Evolutionary conservation across 1,140 invertebrate species (phyloP), one percentile per base, ranked within the genome.

Genomic region (Stegodyphus dumicola): DNA sequence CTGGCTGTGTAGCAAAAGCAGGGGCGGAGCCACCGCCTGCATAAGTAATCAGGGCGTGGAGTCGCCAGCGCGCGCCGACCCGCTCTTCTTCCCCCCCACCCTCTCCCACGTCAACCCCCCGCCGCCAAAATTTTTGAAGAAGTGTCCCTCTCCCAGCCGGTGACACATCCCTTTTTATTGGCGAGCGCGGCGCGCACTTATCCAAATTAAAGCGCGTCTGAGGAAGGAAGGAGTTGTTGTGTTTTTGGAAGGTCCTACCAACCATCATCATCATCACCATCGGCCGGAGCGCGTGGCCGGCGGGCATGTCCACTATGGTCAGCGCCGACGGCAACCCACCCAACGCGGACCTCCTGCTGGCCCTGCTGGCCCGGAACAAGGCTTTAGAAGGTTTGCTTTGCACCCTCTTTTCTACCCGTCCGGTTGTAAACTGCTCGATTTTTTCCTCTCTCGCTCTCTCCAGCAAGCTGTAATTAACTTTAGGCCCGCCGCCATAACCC

Each of bases 301-400:
- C 74, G 56, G 60, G 60, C 51, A 83, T 83, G 78, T 77, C 86
- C 78, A 77, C 78, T 65, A 87, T 87, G 86, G 86, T 87, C 78
- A 81, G 86, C 79, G 86, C 78, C 54, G 85, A 86, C 49, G 60
- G 73, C 52, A 77, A 85, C 71, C 71, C 92, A 83, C 93, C 94
- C 64, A 94, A 94, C 90, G 93, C 95, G n/a, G 95, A 96, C 89
- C 94, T 96, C 71, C 92, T 96, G 51, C 91, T 96, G 6, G 95
- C 95, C 2, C 92, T 96, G 48, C 92, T 96, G 65, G 95, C 95
- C 17, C 93, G 95, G 89, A 97, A 96, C 91, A 96, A 96, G 90
- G 94, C 94, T 86, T 92, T 96, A 10, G 95, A 96, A 95, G 95
- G 96, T 96, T 92, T 91, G 92, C 66, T 18, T 13, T 15, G 51